Evolutionary conservation across 2,113 vertebrate genomes (phyloP).

Genomic region (Lepus timidus): DNA sequence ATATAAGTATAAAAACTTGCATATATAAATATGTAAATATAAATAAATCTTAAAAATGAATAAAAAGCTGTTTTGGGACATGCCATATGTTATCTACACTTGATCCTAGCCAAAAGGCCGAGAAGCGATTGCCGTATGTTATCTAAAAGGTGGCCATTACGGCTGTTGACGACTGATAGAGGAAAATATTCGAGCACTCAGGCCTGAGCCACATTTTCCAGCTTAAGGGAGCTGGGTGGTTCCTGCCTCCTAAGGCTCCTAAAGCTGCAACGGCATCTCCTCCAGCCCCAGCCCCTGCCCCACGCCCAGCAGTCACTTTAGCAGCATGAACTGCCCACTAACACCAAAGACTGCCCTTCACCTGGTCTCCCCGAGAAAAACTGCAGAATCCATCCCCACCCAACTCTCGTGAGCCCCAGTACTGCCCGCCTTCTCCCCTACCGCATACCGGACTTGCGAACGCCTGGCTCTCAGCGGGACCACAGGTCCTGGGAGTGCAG

Average conservation of each 20-base stretch:
- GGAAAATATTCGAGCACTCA: not conserved
- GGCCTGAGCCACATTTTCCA: not conserved
- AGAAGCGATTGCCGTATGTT: no score
- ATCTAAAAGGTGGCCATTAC: no score
- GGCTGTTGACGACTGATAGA: not conserved
- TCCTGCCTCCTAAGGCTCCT: not conserved
- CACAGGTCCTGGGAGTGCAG: not conserved
- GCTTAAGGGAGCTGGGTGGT: not conserved
- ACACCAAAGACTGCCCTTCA: not conserved
- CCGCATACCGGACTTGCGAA: not conserved
- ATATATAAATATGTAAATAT: no score
- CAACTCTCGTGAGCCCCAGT: not conserved
- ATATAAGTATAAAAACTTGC: no score
- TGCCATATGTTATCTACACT: no score
- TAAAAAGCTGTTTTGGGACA: not conserved
- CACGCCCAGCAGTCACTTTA: not conserved
- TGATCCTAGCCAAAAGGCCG: no score
- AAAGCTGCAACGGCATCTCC: accelerated
- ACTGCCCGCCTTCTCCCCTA: not conserved
- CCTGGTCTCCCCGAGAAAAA: not conserved
- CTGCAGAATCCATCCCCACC: not conserved
- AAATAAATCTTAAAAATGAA: no score
- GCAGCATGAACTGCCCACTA: accelerated
- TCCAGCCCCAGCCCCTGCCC: not conserved
- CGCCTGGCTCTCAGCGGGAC: not conserved